A percentile compares a stretch with the other conserved stretches of the same genome.
Conservation (phyloP, 1,140 invertebrate genomes). For the Chionoecetes opilio region DNA sequence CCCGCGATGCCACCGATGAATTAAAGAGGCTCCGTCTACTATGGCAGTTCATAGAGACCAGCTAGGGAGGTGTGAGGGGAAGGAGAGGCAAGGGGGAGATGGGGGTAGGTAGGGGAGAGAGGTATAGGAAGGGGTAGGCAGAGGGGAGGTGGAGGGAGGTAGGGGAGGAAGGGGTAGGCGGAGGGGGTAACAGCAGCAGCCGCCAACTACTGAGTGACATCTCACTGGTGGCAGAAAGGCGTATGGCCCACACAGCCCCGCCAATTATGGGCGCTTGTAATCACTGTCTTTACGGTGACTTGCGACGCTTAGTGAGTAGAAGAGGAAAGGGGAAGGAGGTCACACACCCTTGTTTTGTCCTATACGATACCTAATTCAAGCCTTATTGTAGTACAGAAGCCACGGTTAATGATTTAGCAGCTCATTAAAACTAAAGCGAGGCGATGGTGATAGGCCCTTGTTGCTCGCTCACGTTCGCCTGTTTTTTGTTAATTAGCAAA, state of each 20-base stretch:
- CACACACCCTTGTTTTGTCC: neutral
- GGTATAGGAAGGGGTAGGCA: neutral
- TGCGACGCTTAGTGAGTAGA: conserved; percentile 41
- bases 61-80: neutral
- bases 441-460: conserved; percentile 69
- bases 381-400: neutral
- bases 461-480: conserved; percentile 73
- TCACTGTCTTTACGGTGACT: conserved; percentile 33
- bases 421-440: conserved; percentile 68
- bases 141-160: neutral
- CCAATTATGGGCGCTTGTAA: conserved; percentile 64
- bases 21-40: conserved; percentile 14
- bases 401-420: neutral
- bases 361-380: conserved; percentile 22
- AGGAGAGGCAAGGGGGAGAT: conserved; percentile 2
- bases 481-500: conserved; percentile 81
- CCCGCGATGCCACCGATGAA: too few species aligned
- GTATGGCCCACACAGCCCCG: conserved; percentile 48
- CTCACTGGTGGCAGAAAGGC: conserved; percentile 63
- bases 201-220: conserved; percentile 78
- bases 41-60: conserved; percentile 37
- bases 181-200: conserved; percentile 67
- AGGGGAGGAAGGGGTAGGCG: neutral
- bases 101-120: neutral
- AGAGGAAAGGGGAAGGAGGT: neutral